These are phyloP conservation scores for Cochlearius cochlearius DNA, from an alignment of 2,113 vertebrate genomes.

Conservation along the genomic window DNA sequence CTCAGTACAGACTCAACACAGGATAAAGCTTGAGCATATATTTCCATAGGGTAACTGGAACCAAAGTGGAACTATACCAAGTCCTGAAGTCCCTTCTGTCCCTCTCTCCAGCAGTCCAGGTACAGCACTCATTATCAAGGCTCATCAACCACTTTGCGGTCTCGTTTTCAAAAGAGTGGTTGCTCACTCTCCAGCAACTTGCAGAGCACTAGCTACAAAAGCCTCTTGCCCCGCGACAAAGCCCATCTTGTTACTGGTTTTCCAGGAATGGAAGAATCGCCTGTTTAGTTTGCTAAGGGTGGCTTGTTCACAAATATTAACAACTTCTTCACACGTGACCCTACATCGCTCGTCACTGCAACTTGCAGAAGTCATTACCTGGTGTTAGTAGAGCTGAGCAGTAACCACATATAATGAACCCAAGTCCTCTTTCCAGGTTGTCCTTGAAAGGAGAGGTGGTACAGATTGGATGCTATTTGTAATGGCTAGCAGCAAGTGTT, in stretches of 20 bases:
- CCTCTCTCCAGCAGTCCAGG: background rate
- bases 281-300: background rate
- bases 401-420: background rate
- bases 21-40: background rate
- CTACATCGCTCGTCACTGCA: background rate
- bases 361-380: background rate
- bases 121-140: background rate
- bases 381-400: background rate
- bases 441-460: background rate
- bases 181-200: background rate
- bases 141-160: background rate
- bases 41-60: background rate
- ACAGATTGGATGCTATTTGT: fast-evolving
- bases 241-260: background rate
- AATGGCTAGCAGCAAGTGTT: background rate
- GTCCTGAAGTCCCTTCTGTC: background rate
- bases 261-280: background rate
- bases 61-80: background rate
- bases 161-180: background rate
- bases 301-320: background rate
- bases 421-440: background rate
- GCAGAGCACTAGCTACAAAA: background rate
- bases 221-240: fast-evolving
- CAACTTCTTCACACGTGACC: background rate
- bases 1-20: background rate